Conservation (phyloP, 2,113 vertebrate species). For the Apodemus sylvaticus region DNA sequence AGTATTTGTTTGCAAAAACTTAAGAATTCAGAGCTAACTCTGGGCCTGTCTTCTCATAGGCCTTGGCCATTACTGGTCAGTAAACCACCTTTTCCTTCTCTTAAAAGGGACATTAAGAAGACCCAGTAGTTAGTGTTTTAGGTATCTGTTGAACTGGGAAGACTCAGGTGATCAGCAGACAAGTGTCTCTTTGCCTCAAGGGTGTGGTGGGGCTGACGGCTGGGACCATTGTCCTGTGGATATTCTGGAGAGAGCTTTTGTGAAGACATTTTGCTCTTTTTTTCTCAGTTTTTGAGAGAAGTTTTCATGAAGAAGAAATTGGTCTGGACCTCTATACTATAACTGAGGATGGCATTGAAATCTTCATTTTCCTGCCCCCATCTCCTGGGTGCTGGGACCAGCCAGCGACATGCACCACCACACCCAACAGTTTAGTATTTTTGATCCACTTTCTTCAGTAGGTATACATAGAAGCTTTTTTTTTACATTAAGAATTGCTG, state of each 20-base stretch:
- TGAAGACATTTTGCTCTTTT: background rate
- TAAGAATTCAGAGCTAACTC: background rate
- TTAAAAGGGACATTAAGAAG: background rate
- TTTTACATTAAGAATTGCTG: background rate
- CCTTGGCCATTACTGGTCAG: background rate
- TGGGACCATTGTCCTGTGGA: background rate
- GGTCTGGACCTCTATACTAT: background rate
- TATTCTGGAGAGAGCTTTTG: background rate
- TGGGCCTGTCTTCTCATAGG: background rate
- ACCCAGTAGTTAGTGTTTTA: background rate
- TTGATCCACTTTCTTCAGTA: background rate
- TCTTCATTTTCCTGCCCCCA: background rate
- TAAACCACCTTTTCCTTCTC: background rate
- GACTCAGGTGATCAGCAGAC: background rate
- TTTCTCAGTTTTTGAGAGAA: background rate
- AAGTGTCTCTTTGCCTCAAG: background rate
- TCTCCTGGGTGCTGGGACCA: background rate
- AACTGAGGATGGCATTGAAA: background rate
- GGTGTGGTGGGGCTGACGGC: background rate
- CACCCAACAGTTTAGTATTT: background rate
- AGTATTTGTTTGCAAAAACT: background rate
- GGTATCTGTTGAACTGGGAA: background rate
- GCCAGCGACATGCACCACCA: no score
- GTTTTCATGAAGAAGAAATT: no score
- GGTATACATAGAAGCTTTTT: background rate